phyloP scores from a whole-genome alignment of 2,113 vertebrate genomes.

The Alexandromys fortis region DNA sequence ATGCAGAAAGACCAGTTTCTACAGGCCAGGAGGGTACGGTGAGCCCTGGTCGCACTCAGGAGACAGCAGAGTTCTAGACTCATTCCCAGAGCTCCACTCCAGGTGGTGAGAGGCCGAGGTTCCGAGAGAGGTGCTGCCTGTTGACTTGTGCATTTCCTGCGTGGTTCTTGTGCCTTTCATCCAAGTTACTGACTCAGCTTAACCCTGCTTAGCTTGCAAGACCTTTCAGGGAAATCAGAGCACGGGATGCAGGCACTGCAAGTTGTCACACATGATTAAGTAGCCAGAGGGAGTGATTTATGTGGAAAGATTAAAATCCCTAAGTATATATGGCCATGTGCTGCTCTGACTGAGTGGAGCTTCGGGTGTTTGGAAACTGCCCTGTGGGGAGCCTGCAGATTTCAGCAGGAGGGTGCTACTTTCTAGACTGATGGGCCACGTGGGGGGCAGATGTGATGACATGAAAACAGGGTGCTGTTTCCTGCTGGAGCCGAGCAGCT shows the following conservation, averaged over 20 bases:
- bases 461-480: neutral
- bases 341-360: slow-evolving; percentile 47
- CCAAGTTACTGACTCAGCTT: slow-evolving; percentile 75
- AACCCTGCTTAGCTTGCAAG: slow-evolving; percentile 80
- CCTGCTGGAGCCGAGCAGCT: neutral
- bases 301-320: slow-evolving; percentile 76
- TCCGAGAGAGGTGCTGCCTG: neutral
- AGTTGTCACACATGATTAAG: slow-evolving; percentile 80
- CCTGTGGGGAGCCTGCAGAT: neutral
- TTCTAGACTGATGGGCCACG: neutral
- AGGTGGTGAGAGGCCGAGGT: fast-evolving
- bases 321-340: slow-evolving; percentile 58
- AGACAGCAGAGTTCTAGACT: neutral
- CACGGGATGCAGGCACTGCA: slow-evolving; percentile 75
- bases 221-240: slow-evolving; percentile 77
- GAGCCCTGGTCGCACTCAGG: neutral
- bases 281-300: slow-evolving; percentile 77
- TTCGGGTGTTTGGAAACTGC: slow-evolving; percentile 48
- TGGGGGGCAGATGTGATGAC: neutral
- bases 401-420: neutral
- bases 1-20: neutral
- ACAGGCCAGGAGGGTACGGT: neutral
- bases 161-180: slow-evolving; percentile 46
- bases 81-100: neutral
- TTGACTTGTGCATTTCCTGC: slow-evolving; percentile 68